phyloP scores from a whole-genome alignment of 2,888 invertebrate species.

The Trichopria drosophilae region DNA sequence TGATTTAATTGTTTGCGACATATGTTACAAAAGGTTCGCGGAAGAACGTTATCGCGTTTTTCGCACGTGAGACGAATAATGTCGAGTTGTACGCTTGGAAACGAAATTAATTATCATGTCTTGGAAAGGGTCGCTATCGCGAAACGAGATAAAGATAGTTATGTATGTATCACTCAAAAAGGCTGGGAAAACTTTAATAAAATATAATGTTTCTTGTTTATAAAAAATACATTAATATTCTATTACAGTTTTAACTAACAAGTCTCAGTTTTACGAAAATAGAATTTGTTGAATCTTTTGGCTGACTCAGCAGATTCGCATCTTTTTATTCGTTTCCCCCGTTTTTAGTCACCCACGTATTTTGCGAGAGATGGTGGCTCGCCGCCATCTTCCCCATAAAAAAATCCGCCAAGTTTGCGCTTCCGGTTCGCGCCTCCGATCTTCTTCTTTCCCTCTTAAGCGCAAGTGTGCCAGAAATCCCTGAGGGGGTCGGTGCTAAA shows the following conservation, averaged over 20 bases:
- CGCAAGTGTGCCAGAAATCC: conserved; percentile 40
- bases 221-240: background rate
- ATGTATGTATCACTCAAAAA: background rate
- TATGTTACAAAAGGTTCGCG: too few species aligned
- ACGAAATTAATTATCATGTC: conserved; percentile 38
- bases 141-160: conserved; percentile 3
- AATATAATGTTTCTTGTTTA: background rate
- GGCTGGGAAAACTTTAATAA: conserved; percentile 2
- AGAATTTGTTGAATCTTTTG: too few species aligned
- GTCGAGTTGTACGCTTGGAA: conserved; percentile 32
- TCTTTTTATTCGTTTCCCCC: too few species aligned
- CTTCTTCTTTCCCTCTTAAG: conserved; percentile 42
- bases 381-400: conserved; percentile 29
- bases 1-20: too few species aligned
- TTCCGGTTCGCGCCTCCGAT: conserved; percentile 55
- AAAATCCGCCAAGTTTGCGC: conserved; percentile 55
- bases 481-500: conserved; percentile 47
- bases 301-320: too few species aligned
- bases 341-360: too few species aligned
- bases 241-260: background rate
- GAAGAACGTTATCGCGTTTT: conserved; percentile 47
- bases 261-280: too few species aligned
- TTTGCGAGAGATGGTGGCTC: too few species aligned
- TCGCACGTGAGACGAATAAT: conserved; percentile 49
- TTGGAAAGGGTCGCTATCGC: conserved; percentile 23